These are phyloP conservation scores for Sceloporus undulatus DNA, from an alignment of 2,113 vertebrate genomes.

Conservation along the genomic window DNA sequence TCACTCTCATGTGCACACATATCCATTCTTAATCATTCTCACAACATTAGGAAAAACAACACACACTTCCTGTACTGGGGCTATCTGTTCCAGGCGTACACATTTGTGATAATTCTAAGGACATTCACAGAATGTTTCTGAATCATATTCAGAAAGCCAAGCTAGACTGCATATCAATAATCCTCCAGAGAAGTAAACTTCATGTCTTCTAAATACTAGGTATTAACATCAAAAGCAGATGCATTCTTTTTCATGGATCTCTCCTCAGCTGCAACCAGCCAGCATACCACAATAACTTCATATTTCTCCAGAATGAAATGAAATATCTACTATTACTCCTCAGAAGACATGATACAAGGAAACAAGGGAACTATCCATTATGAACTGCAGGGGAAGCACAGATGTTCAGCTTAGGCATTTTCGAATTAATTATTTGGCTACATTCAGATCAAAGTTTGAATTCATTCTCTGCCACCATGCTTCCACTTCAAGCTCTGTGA, in stretches of 20 bases:
- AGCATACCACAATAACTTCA: neutral
- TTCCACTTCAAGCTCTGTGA: neutral
- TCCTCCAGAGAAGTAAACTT: neutral
- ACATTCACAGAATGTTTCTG: neutral
- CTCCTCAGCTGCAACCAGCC: neutral
- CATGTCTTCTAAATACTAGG: neutral
- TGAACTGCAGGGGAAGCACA: neutral
- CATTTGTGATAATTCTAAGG: neutral
- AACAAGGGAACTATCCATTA: neutral
- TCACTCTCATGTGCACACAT: neutral
- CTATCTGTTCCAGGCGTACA: neutral
- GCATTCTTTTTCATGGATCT: neutral
- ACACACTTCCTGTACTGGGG: neutral
- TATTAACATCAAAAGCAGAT: neutral
- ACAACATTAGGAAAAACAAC: neutral
- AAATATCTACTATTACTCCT: neutral
- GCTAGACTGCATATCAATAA: neutral
- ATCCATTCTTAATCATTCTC: neutral
- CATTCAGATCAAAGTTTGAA: slow-evolving; percentile 26
- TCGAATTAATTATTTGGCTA: neutral
- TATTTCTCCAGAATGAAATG: slow-evolving; percentile 3
- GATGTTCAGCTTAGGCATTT: neutral
- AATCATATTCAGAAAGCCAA: neutral
- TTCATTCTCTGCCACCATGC: slow-evolving; percentile 13
- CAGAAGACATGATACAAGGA: neutral